These are phyloP conservation scores for Zenarchopterus dispar DNA, from an alignment of 2,797 vertebrate genomes.

Conservation along the genomic window DNA sequence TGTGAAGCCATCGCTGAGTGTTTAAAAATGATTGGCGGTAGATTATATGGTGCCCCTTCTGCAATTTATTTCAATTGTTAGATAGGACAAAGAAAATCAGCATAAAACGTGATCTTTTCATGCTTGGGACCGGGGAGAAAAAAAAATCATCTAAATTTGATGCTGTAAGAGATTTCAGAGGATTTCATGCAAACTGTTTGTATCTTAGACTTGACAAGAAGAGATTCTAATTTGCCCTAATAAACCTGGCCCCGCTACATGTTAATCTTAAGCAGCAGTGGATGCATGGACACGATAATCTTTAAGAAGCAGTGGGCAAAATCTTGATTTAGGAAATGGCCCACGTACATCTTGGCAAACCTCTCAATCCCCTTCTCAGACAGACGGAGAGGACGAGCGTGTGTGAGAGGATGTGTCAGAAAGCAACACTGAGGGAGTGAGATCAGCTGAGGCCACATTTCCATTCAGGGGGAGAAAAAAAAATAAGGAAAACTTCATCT, in stretches of 20 bases:
- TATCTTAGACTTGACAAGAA: slow-evolving; percentile 8
- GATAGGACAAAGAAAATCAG: background rate
- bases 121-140: no score
- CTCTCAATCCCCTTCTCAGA: slow-evolving; percentile 50
- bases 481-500: slow-evolving; percentile 23
- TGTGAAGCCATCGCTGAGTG: slow-evolving; percentile 3
- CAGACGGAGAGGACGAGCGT: slow-evolving; percentile 16
- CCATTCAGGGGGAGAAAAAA: slow-evolving; percentile 34
- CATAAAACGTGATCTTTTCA: background rate
- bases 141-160: no score
- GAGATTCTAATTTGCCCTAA: slow-evolving; percentile 20
- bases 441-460: slow-evolving; percentile 56
- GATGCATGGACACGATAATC: slow-evolving; percentile 52
- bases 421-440: slow-evolving; percentile 8
- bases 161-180: no score
- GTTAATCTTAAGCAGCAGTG: slow-evolving; percentile 35
- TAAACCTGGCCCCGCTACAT: slow-evolving; percentile 31
- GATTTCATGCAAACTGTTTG: background rate
- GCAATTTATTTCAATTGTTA: background rate
- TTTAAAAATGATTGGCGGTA: slow-evolving; percentile 14
- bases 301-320: slow-evolving; percentile 49
- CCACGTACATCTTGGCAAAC: slow-evolving; percentile 51
- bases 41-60: slow-evolving; percentile 28
- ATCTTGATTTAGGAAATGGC: slow-evolving; percentile 64
- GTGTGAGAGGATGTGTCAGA: slow-evolving; percentile 25